phyloP scores from a whole-genome alignment of 2,113 vertebrate genomes.

The Pituophis catenifer region DNA sequence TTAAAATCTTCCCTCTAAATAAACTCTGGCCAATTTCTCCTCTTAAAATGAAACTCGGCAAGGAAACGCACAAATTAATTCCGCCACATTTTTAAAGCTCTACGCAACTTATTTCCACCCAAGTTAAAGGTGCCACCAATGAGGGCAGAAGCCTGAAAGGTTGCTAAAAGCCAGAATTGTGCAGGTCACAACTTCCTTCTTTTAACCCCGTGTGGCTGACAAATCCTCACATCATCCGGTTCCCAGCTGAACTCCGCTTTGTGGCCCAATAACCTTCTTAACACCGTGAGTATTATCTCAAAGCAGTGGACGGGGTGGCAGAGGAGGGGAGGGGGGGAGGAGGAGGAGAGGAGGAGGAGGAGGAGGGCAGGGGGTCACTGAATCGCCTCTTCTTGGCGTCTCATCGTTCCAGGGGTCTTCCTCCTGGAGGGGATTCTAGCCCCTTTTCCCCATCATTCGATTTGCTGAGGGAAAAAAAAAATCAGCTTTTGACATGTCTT shows the following conservation, averaged over 20 bases:
- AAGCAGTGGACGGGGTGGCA: slow-evolving; percentile 32
- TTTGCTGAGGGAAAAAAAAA: not conserved
- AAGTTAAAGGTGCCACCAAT: slow-evolving; percentile 39
- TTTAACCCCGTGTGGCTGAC: slow-evolving; percentile 48
- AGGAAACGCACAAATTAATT: slow-evolving; percentile 39
- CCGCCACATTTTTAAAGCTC: slow-evolving; percentile 42
- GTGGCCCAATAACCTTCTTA: slow-evolving; percentile 56
- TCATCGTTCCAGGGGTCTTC: not conserved
- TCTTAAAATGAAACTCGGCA: slow-evolving; percentile 50
- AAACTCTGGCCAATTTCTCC: slow-evolving; percentile 53
- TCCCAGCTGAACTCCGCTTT: slow-evolving; percentile 54
- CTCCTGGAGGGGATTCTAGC: not conserved
- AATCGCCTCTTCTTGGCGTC: rapidly evolving
- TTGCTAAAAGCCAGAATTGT: slow-evolving; percentile 41
- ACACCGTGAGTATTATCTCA: slow-evolving; percentile 53
- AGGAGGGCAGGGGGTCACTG: not conserved
- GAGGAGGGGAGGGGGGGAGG: not conserved
- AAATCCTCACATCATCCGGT: slow-evolving; percentile 43
- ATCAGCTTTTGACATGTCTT: not conserved
- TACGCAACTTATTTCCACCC: slow-evolving; percentile 21
- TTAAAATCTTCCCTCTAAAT: slow-evolving; percentile 40
- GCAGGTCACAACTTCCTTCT: slow-evolving; percentile 38
- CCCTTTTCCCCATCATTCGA: not conserved
- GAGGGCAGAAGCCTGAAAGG: slow-evolving; percentile 32
- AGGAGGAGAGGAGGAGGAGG: not conserved